Evolutionary conservation across 2,888 invertebrate species (phyloP).

Genomic region (Zygaena filipendulae): DNA sequence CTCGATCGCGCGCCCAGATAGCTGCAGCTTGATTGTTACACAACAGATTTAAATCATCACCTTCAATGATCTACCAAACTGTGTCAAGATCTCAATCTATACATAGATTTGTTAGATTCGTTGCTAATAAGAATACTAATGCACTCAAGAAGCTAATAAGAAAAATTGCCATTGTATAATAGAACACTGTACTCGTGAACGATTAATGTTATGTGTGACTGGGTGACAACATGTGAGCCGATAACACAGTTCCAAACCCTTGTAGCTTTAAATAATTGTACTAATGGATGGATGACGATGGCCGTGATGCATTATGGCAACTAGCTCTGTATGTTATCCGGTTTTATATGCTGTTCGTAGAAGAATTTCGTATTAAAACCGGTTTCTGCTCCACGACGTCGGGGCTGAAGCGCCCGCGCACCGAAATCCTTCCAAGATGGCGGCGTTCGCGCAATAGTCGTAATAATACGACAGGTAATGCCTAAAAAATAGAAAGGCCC

Average conservation of each 20-base stretch:
- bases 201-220: too few relatives aligned
- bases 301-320: too few relatives aligned
- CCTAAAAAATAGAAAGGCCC: slow-evolving; percentile 70
- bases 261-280: too few relatives aligned
- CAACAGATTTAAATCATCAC: slow-evolving; percentile 57
- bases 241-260: too few relatives aligned
- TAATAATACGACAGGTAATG: slow-evolving; percentile 68
- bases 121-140: slow-evolving; percentile 14
- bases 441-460: slow-evolving; percentile 55
- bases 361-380: too few relatives aligned
- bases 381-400: slow-evolving; percentile 27
- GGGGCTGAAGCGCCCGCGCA: slow-evolving; percentile 34
- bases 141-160: too few relatives aligned
- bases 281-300: too few relatives aligned
- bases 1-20: slow-evolving; percentile 48
- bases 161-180: too few relatives aligned
- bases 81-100: slow-evolving; percentile 57
- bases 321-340: too few relatives aligned
- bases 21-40: slow-evolving; percentile 47
- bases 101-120: slow-evolving; percentile 18
- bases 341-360: too few relatives aligned
- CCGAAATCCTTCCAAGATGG: slow-evolving; percentile 54
- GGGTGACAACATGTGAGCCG: too few relatives aligned
- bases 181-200: too few relatives aligned
- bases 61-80: slow-evolving; percentile 49